Base-by-base conservation (phyloP, 2,797 vertebrate species). In the Ammospiza maritima region DNA sequence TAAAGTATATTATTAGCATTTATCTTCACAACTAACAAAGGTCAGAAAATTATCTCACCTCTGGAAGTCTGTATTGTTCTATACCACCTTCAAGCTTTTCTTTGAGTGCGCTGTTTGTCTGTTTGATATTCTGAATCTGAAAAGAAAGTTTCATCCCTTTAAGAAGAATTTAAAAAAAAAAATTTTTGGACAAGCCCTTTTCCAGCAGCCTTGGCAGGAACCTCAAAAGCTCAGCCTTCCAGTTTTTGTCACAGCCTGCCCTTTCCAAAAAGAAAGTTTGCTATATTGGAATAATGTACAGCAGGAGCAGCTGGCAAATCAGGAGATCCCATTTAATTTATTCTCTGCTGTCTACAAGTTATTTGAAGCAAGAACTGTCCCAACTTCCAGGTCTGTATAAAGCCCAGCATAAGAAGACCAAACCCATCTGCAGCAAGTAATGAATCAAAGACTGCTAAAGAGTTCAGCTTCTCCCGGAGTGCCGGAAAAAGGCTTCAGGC, bases 61-160 rank as follows among this genome's bases (percentile, higher is more conserved):
- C 99, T 32, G 98, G 97, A 81, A 98, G 98, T 82, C 98, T 97
- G 92, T 98, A 99, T 7, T 98, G 98, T 11, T 99, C 98, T 61
- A 99, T 98, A 80, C 99, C 99, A 26, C 98, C 98, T 84, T 98
- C 98, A 72, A 99, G 98, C 60, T 99, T 98, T 81, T 99, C 99
- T 97, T 99, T 99, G 93, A 99, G 98, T 0, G 98, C 95, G 1
- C 99, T 98, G 97, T 99, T 99, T 9, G 98, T 98, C 98, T 99
- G 99, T 91, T 99, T 99, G 81, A 99, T 98, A 93, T 98, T 99
- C 97, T 99, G 99, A 96, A 99, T 99, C 99, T 99, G 96, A 86
- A 96, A 94, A 88, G 61, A 86, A 91, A 96, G 51, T 77, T 87
- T 61, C 34, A 77, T 48, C 38, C 32, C 14, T 82, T 92, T 91